Percentiles rank a stretch among this genome's conserved stretches.
Conservation (phyloP, 2,113 vertebrate species). For the Saccopteryx leptura region DNA sequence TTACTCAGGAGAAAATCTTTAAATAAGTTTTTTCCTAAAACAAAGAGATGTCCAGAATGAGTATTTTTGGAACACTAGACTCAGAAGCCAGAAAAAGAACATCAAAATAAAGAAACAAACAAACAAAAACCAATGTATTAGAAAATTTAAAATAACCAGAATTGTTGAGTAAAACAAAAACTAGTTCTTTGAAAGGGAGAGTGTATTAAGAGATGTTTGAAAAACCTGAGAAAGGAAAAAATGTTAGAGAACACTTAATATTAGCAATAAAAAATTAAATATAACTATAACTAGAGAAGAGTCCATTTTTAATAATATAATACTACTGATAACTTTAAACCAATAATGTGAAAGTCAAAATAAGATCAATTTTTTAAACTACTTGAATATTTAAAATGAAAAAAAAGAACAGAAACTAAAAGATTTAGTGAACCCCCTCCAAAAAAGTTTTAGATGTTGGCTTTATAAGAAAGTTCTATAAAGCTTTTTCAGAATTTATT, state of each 20-base stretch:
- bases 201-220: slow-evolving; percentile 25
- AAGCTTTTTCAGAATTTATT: slow-evolving; percentile 42
- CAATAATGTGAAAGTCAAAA: slow-evolving; percentile 30
- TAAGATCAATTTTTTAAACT: slow-evolving; percentile 9
- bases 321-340: neutral
- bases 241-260: slow-evolving; percentile 16
- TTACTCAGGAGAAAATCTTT: slow-evolving; percentile 63
- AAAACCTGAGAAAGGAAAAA: neutral
- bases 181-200: neutral
- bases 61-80: slow-evolving; percentile 32
- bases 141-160: slow-evolving; percentile 27
- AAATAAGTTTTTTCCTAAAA: slow-evolving; percentile 70
- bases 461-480: slow-evolving; percentile 4
- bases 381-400: neutral
- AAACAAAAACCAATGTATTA: slow-evolving; percentile 48
- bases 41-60: slow-evolving; percentile 69
- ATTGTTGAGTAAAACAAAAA: slow-evolving; percentile 37
- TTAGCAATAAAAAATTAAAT: slow-evolving; percentile 49
- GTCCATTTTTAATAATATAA: slow-evolving; percentile 49
- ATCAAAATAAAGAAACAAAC: slow-evolving; percentile 52
- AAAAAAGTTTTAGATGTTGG: slow-evolving; percentile 25
- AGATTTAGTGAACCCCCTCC: neutral
- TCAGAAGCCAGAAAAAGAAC: slow-evolving; percentile 65
- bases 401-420: slow-evolving; percentile 36
- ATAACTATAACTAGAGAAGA: neutral